Base-by-base conservation (phyloP, 2,113 vertebrate species). In the Hydropotes inermis region DNA sequence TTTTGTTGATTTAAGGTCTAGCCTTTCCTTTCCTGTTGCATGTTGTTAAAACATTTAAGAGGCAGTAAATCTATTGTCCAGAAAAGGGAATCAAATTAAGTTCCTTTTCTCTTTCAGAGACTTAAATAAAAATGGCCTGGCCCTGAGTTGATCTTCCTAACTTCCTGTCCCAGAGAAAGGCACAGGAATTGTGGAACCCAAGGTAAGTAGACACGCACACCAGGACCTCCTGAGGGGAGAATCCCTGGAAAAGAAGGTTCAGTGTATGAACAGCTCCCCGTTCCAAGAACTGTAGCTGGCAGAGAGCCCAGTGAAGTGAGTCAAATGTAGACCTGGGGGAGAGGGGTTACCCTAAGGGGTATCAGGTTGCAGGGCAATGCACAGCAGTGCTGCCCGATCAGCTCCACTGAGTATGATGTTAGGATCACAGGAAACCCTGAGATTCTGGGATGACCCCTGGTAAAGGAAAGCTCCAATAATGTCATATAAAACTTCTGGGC, bases 341-440 rank as follows among this genome's bases (percentile, higher is more conserved):
- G 7, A 25, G 3, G 1, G 17, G 19, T 50, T 10, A 30, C 14
- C 36, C 54, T 50, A 28, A 45, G 30, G 25, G 25, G 17, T 17
- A 50, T 2, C 52, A 39, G 82, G 47, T 50, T 6, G 16, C 7
- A 0, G 6, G 3, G n/a, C 61, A 57, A 2, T 0, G 6, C 8
- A 76, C 45, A 64, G 2, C 61, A 21, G 0, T 0, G 0, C 4
- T 6, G 3, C n/a, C 5, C 13, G 28, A 5, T 4, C 58, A 0
- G 5, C 43, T 81, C 25, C 28, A 86, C 3, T 45, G 36, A 78
- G 9, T 28, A 11, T 58, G 93, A 74, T 61, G 39, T 30, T 55
- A 79, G 28, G 23, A 30, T 45, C 36, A 5, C 16, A 14, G 2
- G 45, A 33, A 36, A 76, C 39, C n/a, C 33, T 78, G 39, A 55